Conservation (phyloP, 1,140 invertebrate species). For the Bombus superbus region DNA sequence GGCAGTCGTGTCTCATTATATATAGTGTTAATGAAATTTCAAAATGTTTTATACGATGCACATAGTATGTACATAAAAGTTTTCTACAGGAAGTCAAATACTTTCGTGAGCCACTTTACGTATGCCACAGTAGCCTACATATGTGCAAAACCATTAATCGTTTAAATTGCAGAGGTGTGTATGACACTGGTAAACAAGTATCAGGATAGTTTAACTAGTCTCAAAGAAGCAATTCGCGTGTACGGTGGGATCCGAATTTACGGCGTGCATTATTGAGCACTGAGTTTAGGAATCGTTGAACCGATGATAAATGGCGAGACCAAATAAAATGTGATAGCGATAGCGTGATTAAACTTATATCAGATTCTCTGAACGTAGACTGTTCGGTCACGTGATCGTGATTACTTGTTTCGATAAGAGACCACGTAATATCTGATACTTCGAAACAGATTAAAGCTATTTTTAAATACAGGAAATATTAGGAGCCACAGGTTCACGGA, state of each 20-base stretch:
- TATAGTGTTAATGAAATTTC: background rate
- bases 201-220: background rate
- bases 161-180: background rate
- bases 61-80: background rate
- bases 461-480: background rate
- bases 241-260: background rate
- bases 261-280: background rate
- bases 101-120: background rate
- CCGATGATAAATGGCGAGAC: too few relatives aligned
- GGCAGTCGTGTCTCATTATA: background rate
- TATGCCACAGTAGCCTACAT: background rate
- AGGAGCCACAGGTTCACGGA: background rate
- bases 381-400: background rate
- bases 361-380: background rate
- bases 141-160: background rate
- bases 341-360: background rate
- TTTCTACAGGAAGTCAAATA: background rate
- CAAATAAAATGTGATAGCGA: too few relatives aligned
- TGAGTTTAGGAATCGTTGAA: background rate
- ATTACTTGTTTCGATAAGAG: background rate
- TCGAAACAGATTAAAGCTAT: background rate
- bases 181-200: background rate
- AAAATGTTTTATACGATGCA: background rate
- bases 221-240: background rate
- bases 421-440: background rate